phyloP scores from a whole-genome alignment of 2,888 invertebrate species.

The Drosophila birchii region DNA sequence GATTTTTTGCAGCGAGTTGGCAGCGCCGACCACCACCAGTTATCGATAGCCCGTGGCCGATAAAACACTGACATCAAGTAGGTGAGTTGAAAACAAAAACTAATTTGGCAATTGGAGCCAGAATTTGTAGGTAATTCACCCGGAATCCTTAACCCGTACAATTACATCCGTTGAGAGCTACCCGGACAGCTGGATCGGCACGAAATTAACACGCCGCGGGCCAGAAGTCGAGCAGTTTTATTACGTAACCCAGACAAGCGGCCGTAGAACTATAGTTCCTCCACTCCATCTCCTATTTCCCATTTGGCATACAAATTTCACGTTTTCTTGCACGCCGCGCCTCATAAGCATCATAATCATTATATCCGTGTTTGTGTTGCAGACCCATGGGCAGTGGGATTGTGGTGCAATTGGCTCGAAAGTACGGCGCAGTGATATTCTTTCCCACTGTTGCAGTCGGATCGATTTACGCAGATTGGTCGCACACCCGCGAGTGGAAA shows the following conservation, averaged over 20 bases:
- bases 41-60: slow-evolving; percentile 13
- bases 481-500: slow-evolving; percentile 91
- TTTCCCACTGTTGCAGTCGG: slow-evolving; percentile 88
- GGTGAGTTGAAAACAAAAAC: slow-evolving; percentile 71
- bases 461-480: slow-evolving; percentile 90
- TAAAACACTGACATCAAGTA: slow-evolving; percentile 20
- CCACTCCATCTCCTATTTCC: slow-evolving; percentile 6
- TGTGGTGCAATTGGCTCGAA: slow-evolving; percentile 85
- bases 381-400: slow-evolving; percentile 80
- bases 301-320: neutral
- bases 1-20: neutral
- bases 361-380: slow-evolving; percentile 53
- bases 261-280: neutral
- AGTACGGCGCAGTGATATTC: slow-evolving; percentile 88
- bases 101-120: slow-evolving; percentile 33
- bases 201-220: neutral
- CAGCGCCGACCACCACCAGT: slow-evolving; percentile 3
- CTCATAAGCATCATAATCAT: slow-evolving; percentile 11
- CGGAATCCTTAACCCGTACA: neutral
- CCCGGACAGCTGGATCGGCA: neutral
- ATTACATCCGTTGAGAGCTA: neutral
- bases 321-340: neutral
- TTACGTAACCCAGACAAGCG: slow-evolving; percentile 60
- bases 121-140: neutral
- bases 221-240: slow-evolving; percentile 31